Conservation (phyloP, 2,888 invertebrate genomes). For the Tipula confusa region DNA sequence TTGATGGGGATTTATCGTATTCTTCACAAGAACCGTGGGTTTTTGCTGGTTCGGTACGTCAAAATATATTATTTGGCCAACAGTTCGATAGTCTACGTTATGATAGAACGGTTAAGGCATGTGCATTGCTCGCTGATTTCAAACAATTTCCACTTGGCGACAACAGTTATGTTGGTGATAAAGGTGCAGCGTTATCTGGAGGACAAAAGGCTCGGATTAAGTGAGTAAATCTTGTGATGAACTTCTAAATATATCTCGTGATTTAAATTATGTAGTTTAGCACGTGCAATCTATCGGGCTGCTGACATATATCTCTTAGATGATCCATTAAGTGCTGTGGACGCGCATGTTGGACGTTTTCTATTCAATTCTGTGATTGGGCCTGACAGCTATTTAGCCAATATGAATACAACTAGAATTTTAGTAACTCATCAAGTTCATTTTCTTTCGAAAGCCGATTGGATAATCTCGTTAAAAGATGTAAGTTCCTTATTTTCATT, state of each 20-base stretch:
- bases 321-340: conserved; percentile 72
- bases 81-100: conserved; percentile 43
- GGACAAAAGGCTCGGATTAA: conserved; percentile 64
- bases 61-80: conserved; percentile 78
- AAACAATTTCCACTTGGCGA: conserved; percentile 55
- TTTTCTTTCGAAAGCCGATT: conserved; percentile 57
- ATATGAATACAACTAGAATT: conserved; percentile 56
- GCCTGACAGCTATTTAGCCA: conserved; percentile 51
- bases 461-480: conserved; percentile 56
- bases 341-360: conserved; percentile 65
- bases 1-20: conserved; percentile 66
- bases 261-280: conserved; percentile 35
- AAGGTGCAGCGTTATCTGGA: conserved; percentile 60
- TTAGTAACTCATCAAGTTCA: conserved; percentile 76
- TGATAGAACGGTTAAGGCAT: conserved; percentile 47
- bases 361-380: conserved; percentile 65
- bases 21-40: conserved; percentile 85
- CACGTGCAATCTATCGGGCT: conserved; percentile 47
- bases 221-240: conserved; percentile 31
- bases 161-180: conserved; percentile 56
- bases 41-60: conserved; percentile 68
- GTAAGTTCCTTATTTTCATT: too few relatives aligned
- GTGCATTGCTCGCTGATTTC: conserved; percentile 52
- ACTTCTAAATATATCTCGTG: not conserved
- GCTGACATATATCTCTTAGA: conserved; percentile 70